Conservation (phyloP, 2,113 vertebrate species). For the Lethenteron reissneri region DNA sequence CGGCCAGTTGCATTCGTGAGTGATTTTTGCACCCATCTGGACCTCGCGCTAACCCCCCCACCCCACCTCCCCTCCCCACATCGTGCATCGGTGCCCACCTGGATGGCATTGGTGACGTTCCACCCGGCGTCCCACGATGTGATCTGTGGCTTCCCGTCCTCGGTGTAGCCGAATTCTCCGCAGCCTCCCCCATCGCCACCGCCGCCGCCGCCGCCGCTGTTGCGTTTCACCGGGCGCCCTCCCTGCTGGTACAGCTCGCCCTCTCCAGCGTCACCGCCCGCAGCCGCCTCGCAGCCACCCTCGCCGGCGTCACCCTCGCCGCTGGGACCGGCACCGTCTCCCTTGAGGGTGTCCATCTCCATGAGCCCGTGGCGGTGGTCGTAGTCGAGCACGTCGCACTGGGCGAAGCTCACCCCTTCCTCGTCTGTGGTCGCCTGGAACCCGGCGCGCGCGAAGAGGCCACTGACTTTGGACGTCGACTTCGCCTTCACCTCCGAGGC, state of each 20-base stretch:
- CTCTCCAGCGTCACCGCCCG: background rate
- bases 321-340: background rate
- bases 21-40: background rate
- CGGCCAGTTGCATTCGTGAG: no score
- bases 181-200: background rate
- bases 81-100: slow-evolving; percentile 18
- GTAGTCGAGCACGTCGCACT: slow-evolving; percentile 26
- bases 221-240: background rate
- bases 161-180: slow-evolving; percentile 10
- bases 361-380: slow-evolving; percentile 16
- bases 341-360: slow-evolving; percentile 7
- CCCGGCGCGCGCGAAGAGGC: slow-evolving; percentile 72
- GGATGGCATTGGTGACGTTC: slow-evolving; percentile 39
- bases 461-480: slow-evolving; percentile 93
- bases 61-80: background rate
- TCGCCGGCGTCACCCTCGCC: slow-evolving; percentile 11
- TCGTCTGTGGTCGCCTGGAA: slow-evolving; percentile 19
- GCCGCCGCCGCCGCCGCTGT: no score
- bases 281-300: background rate
- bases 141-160: slow-evolving; percentile 16
- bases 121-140: slow-evolving; percentile 41
- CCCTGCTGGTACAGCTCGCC: background rate
- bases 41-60: background rate
- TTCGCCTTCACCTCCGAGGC: slow-evolving; percentile 81
- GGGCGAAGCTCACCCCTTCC: slow-evolving; percentile 29